Conservation (phyloP, 1,140 invertebrate species). For the Euglossa dilemma region DNA sequence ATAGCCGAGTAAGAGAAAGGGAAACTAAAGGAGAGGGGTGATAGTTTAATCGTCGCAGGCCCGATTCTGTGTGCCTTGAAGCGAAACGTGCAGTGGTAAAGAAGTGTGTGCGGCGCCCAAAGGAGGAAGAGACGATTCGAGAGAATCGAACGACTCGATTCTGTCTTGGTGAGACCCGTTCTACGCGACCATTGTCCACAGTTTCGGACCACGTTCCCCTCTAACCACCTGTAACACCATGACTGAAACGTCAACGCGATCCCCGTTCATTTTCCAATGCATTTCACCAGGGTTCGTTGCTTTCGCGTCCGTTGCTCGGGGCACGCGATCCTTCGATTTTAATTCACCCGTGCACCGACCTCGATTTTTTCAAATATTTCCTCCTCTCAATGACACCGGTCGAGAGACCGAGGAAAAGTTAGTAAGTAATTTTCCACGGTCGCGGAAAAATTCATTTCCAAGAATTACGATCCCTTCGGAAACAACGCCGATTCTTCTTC, state of each 20-base stretch:
- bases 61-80: constrained; percentile 43
- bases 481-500: not conserved
- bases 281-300: not conserved
- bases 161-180: not conserved
- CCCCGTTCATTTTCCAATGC: not conserved
- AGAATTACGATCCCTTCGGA: too few relatives aligned
- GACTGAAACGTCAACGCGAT: not conserved
- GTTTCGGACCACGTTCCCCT: too few relatives aligned
- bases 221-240: not conserved
- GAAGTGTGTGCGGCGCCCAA: constrained; percentile 15
- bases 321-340: not conserved
- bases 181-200: not conserved
- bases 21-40: constrained; percentile 48
- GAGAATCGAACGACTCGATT: not conserved
- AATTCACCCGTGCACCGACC: not conserved
- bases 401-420: too few relatives aligned
- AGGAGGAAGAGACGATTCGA: not conserved
- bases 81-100: constrained; percentile 20
- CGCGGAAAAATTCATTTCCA: too few relatives aligned
- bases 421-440: too few relatives aligned
- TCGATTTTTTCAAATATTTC: not conserved
- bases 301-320: not conserved
- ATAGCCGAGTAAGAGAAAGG: not conserved
- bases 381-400: not conserved
- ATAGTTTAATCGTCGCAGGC: constrained; percentile 43